Conservation (phyloP, 2,797 vertebrate genomes). For the Tolypeutes matacus region DNA sequence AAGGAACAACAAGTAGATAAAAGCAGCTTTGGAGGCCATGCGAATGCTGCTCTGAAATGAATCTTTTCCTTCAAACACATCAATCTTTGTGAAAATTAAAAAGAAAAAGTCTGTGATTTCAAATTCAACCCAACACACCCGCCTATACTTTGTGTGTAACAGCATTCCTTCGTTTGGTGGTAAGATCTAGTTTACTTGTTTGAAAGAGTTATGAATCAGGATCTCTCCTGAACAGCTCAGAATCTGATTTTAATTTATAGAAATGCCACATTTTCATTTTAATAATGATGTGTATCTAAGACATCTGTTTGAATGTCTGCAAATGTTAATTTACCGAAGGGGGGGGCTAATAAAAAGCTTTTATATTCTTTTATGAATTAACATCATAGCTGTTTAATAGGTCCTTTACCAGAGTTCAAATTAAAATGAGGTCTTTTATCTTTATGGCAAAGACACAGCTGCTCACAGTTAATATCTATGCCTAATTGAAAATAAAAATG, state of each 20-base stretch:
- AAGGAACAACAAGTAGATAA: neutral
- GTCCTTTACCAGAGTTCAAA: conserved; percentile 90
- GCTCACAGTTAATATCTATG: conserved; percentile 88
- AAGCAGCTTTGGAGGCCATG: neutral
- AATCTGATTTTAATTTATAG: conserved; percentile 91
- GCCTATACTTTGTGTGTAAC: conserved; percentile 62
- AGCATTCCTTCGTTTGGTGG: conserved; percentile 64
- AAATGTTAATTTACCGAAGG: conserved; percentile 89
- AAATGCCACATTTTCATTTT: conserved; percentile 91
- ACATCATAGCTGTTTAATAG: conserved; percentile 90
- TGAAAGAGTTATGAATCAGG: conserved; percentile 86
- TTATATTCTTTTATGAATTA: conserved; percentile 91
- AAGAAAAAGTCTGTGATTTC: conserved; percentile 65
- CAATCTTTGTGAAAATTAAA: conserved; percentile 62
- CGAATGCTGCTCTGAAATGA: conserved; percentile 55
- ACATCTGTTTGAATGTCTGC: conserved; percentile 91
- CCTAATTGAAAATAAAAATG: conserved; percentile 91
- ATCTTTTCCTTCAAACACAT: conserved; percentile 62
- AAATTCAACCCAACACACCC: conserved; percentile 56
- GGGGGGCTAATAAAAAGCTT: conserved; percentile 87
- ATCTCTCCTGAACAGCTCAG: conserved; percentile 86
- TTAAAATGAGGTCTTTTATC: conserved; percentile 91
- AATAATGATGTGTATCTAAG: conserved; percentile 90
- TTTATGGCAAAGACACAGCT: conserved; percentile 89
- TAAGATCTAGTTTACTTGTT: conserved; percentile 84